Evolutionary conservation across 2,113 vertebrate species (phyloP).

Genomic region (Fulica atra): DNA sequence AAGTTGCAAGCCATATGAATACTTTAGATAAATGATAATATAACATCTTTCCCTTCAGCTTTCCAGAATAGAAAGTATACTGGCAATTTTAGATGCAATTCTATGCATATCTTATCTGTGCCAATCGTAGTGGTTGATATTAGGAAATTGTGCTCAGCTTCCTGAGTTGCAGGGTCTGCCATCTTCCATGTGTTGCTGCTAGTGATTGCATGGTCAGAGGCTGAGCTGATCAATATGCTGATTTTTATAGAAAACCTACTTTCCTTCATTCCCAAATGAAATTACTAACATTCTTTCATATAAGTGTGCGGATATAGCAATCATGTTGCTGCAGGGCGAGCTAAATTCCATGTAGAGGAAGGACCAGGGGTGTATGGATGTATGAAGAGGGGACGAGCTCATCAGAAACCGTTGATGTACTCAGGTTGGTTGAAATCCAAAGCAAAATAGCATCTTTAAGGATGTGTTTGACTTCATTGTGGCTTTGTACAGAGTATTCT

Average conservation of each 20-base stretch:
- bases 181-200: background rate
- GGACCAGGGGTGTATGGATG: background rate
- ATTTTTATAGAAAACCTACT: background rate
- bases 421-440: background rate
- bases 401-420: background rate
- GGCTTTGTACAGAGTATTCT: background rate
- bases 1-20: no score
- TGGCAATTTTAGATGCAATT: no score
- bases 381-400: background rate
- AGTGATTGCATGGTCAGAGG: background rate
- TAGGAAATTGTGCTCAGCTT: no score
- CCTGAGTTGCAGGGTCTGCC: background rate
- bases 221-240: background rate
- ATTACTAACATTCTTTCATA: background rate
- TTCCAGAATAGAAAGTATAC: no score
- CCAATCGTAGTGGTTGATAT: no score
- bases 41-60: no score
- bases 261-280: background rate
- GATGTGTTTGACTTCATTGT: background rate
- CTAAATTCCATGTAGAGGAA: background rate
- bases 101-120: no score
- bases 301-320: background rate
- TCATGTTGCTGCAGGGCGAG: background rate
- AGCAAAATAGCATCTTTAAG: background rate
- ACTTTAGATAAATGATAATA: no score